These are phyloP conservation scores for Cyphotilapia sp. DNA, from an alignment of 2,113 vertebrate species.

Conservation along the genomic window DNA sequence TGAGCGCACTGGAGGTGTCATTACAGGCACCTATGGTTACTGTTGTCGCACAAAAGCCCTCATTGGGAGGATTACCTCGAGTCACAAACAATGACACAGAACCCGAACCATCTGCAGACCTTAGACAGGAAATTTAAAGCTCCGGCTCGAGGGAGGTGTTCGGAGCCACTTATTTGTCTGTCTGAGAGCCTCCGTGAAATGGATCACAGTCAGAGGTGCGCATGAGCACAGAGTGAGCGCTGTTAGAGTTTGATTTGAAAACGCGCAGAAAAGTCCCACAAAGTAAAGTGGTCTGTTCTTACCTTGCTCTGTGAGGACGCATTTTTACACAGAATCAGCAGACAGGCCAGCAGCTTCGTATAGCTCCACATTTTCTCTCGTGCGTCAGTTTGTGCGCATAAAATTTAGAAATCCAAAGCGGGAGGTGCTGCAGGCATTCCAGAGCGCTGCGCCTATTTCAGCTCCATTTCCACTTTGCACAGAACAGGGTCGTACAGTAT, in stretches of 20 bases:
- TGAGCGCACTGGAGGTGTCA: slow-evolving; percentile 9
- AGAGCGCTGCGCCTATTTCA: background rate
- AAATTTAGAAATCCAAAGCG: background rate
- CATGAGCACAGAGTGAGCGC: background rate
- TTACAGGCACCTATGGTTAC: slow-evolving; percentile 16
- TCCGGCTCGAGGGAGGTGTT: background rate
- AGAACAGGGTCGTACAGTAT: background rate
- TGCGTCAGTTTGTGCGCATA: background rate
- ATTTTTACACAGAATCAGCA: slow-evolving; percentile 55
- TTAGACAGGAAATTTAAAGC: background rate
- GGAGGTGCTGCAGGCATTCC: background rate
- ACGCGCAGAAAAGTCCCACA: background rate
- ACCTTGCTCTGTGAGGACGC: slow-evolving; percentile 67
- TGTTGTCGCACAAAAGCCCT: slow-evolving; percentile 1
- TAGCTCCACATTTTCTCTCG: slow-evolving; percentile 64
- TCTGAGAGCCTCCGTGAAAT: background rate
- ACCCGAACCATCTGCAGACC: slow-evolving; percentile 1
- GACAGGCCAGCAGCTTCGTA: slow-evolving; percentile 47
- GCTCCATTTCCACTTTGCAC: slow-evolving; percentile 22
- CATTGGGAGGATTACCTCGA: slow-evolving; percentile 9
- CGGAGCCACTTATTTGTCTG: slow-evolving; percentile 12
- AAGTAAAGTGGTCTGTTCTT: background rate
- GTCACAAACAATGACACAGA: background rate
- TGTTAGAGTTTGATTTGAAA: background rate
- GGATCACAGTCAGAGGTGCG: background rate